Base-by-base conservation (phyloP, 1,140 invertebrate species). In the Eumeta japonica region DNA sequence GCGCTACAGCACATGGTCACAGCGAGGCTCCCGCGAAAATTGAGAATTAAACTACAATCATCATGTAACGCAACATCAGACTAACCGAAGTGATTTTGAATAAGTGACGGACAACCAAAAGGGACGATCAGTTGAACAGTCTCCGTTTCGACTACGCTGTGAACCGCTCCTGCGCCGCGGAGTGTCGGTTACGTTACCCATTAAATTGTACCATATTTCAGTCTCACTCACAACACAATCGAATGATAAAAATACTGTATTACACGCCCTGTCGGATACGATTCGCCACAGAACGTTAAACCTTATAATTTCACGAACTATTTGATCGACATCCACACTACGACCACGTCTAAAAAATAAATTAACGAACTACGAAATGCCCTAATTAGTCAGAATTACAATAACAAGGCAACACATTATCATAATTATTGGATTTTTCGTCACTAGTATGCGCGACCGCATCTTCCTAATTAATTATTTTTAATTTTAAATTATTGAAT, bases 341-440 rank as follows among this genome's bases (percentile, higher is more conserved):
- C 58, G 62, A 65, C 57, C 64, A 57, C 55, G 58, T 71, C 58
- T 66, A 68, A 10, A 10, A 37, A 66, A 62, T 64, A 63, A 64
- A 57, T 66, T 70, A 71, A 62, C 61, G 62, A 61, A 57, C 62
- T 70, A 70, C 52, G 53, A 72, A 70, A 72, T 66, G 65, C 65
- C 63, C 64, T 66, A 65, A 66, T 55, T 59, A 65, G 55, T 70
- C 59, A 67, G 59, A 56, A 62, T 62, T 70, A 70, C 62, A 67
- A 60, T 52, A 62, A 58, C 57, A 70, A 72, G 70, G 67, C 67
- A 66, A 65, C 62, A 51, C 49, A 60, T 49, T 57, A 66, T 62
- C 60, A 64, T 72, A 59, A 72, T 74, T 76, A 76, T 77, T 77
- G 75, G 75, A 75, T 75, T 72, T n/a, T 65, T 71, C 72, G 73